Evolutionary conservation across 2,888 invertebrate species (phyloP).

Genomic region (Ectemnius lituratus): DNA sequence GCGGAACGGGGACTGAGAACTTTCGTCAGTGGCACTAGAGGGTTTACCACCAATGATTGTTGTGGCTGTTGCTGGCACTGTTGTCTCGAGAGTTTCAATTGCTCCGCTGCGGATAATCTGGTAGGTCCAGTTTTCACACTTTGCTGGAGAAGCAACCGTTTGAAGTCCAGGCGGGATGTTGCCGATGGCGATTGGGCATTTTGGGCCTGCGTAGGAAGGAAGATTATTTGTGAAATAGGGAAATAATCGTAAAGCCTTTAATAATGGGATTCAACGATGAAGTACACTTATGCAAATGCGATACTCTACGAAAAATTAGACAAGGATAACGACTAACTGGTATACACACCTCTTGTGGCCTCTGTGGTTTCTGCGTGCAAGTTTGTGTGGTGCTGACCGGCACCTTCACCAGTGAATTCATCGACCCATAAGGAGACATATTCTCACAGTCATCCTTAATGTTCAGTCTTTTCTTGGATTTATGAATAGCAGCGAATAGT

Average conservation of each 20-base stretch:
- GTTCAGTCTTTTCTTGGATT: conserved; percentile 86
- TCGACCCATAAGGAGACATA: conserved; percentile 68
- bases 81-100: conserved; percentile 84
- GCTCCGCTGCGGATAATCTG: conserved; percentile 88
- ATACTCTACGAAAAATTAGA: background rate
- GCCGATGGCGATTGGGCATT: conserved; percentile 79
- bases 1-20: conserved; percentile 85
- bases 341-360: conserved; percentile 64
- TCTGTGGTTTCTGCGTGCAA: conserved; percentile 81
- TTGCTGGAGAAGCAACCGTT: conserved; percentile 87
- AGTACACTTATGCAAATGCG: background rate
- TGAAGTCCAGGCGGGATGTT: conserved; percentile 91
- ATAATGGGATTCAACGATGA: background rate
- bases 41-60: conserved; percentile 75
- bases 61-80: conserved; percentile 70
- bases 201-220: conserved; percentile 4
- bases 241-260: background rate
- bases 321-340: background rate
- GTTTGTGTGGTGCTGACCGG: conserved; percentile 80
- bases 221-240: conserved; percentile 54
- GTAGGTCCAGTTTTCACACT: conserved; percentile 84
- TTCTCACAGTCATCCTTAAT: conserved; percentile 81
- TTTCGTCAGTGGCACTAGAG: conserved; percentile 77
- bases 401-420: conserved; percentile 79
- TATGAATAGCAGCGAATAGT: conserved; percentile 87